A percentile compares a stretch with the other conserved stretches of the same genome.
These are phyloP conservation scores for Odontamblyopus rebecca DNA, from an alignment of 2,797 vertebrate genomes.

Conservation along the genomic window DNA sequence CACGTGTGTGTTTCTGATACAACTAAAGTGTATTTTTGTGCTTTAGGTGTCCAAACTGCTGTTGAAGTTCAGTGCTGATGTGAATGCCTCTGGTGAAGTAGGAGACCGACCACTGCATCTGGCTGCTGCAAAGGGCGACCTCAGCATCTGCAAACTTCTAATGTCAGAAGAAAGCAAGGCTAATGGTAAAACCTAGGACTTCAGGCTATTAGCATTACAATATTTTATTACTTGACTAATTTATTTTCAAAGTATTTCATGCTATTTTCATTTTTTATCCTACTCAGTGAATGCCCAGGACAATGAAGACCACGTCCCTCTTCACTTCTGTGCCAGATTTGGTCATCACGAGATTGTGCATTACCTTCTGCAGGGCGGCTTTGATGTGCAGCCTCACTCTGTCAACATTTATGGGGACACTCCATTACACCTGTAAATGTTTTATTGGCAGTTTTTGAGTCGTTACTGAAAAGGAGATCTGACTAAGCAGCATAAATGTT, in stretches of 20 bases:
- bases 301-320: constrained; percentile 90
- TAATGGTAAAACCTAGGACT: constrained; percentile 77
- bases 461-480: not conserved
- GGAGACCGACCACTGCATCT: constrained; percentile 91
- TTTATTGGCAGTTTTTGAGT: not conserved
- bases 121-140: constrained; percentile 92
- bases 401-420: constrained; percentile 97
- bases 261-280: not conserved
- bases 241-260: not conserved
- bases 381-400: constrained; percentile 85
- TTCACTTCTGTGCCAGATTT: constrained; percentile 94
- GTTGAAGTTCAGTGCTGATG: constrained; percentile 90
- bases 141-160: constrained; percentile 84
- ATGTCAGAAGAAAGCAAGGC: constrained; percentile 87
- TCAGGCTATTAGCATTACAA: not conserved
- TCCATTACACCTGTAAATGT: constrained; percentile 84
- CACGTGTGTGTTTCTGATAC: not conserved
- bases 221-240: not conserved
- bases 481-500: constrained; percentile 13
- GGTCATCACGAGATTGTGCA: constrained; percentile 86
- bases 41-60: constrained; percentile 85
- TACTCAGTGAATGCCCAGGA: constrained; percentile 89
- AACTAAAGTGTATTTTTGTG: not conserved
- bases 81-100: constrained; percentile 90
- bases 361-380: constrained; percentile 85